Percentiles rank a stretch among this genome's conserved stretches.
Conservation (phyloP, 2,113 vertebrate species). For the Chamaea fasciata region DNA sequence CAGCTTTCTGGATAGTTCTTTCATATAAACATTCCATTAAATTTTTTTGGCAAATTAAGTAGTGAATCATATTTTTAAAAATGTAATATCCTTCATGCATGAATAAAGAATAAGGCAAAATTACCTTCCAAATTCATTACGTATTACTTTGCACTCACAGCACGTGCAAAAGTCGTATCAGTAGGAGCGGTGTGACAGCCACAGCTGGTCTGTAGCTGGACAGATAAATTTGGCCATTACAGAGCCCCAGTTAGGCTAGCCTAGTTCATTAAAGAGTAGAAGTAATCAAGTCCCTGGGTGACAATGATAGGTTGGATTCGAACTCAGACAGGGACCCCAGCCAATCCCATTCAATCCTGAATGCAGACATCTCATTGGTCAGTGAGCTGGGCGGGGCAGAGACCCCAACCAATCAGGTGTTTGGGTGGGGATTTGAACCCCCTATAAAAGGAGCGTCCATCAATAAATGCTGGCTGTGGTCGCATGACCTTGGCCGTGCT, state of each 20-base stretch:
- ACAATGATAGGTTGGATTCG: not conserved
- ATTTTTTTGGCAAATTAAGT: not conserved
- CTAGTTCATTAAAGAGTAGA: not conserved
- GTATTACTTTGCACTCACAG: not conserved
- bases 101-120: not conserved
- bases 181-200: not conserved
- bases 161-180: not conserved
- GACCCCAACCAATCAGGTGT: not conserved
- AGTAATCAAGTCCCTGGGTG: not conserved
- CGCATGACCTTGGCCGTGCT: fast-evolving
- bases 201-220: not conserved
- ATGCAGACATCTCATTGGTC: not conserved
- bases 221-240: not conserved
- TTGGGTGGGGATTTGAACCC: not conserved
- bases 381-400: not conserved
- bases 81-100: not conserved
- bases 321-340: not conserved
- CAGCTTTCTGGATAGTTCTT: not conserved
- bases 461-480: not conserved
- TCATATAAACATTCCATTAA: not conserved
- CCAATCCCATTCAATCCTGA: not conserved
- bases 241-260: not conserved
- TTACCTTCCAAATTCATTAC: not conserved
- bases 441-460: not conserved
- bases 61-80: not conserved